These are phyloP conservation scores for Lasioglossum vierecki DNA, from an alignment of 2,888 invertebrate genomes.

Conservation along the genomic window DNA sequence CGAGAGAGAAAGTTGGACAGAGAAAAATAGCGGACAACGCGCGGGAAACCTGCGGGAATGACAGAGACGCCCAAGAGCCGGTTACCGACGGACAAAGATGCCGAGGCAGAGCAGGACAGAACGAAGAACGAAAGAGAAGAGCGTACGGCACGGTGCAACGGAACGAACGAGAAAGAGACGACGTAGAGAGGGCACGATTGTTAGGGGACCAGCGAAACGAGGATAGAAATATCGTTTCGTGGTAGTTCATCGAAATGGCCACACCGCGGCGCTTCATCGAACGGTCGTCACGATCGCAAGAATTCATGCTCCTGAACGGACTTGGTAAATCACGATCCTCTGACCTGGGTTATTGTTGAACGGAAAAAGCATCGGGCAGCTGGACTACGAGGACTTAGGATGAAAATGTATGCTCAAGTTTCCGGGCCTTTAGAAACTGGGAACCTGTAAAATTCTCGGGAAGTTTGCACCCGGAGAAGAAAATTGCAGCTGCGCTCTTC, in stretches of 20 bases:
- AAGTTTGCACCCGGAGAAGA: not conserved
- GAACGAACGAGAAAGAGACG: constrained; percentile 31
- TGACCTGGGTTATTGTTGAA: constrained; percentile 52
- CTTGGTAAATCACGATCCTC: constrained; percentile 29
- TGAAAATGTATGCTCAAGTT: constrained; percentile 7
- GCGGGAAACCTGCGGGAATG: constrained; percentile 4
- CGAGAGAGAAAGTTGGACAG: constrained; percentile 64
- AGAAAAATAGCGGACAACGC: constrained; percentile 19
- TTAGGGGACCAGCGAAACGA: constrained; percentile 11
- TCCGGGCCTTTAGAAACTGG: constrained; percentile 1
- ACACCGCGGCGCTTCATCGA: constrained; percentile 44
- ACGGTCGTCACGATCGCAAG: not conserved
- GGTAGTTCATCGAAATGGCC: constrained; percentile 28
- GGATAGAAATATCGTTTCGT: constrained; percentile 24
- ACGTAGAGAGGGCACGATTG: constrained; percentile 11
- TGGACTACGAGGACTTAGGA: constrained; percentile 20
- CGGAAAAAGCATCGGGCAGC: constrained; percentile 41
- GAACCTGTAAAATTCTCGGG: constrained; percentile 27
- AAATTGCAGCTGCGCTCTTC: not conserved
- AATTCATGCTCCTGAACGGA: constrained; percentile 7
- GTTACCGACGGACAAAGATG: constrained; percentile 17
- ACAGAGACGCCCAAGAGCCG: constrained; percentile 4
- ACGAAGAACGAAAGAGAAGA: not conserved
- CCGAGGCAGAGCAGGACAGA: constrained; percentile 8
- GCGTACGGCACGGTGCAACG: constrained; percentile 7